These are phyloP conservation scores for Linepithema humile DNA, from an alignment of 1,140 invertebrate genomes.

Conservation along the genomic window DNA sequence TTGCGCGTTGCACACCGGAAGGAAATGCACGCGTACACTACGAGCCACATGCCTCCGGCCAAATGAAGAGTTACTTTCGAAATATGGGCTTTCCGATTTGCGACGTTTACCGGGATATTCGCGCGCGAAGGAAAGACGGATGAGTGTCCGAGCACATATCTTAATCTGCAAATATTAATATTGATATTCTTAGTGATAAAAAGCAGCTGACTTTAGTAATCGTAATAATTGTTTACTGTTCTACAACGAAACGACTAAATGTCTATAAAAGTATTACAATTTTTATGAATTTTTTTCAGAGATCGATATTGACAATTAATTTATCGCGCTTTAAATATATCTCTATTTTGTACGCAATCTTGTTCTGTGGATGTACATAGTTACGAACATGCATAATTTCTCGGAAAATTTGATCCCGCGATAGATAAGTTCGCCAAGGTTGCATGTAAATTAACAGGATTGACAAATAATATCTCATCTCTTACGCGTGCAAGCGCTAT, in stretches of 20 bases:
- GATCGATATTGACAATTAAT: no score
- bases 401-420: background rate
- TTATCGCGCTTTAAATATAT: background rate
- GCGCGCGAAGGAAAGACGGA: conserved; percentile 29
- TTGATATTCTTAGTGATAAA: no score
- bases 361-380: no score
- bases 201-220: no score
- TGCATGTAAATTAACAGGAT: conserved; percentile 33
- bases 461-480: conserved; percentile 33
- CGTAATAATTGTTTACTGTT: no score
- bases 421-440: conserved; percentile 18
- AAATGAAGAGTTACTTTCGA: conserved; percentile 68
- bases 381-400: background rate
- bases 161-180: no score
- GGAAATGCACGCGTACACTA: conserved; percentile 39
- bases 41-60: conserved; percentile 47
- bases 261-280: background rate
- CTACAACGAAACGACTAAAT: background rate
- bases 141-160: conserved; percentile 10
- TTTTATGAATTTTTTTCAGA: background rate
- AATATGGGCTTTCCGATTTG: conserved; percentile 51
- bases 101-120: conserved; percentile 52
- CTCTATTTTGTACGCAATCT: background rate
- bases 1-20: conserved; percentile 29
- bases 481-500: background rate